Evolutionary conservation across 1,140 invertebrate genomes (phyloP), one percentile per base, ranked within the genome.

Genomic region (Anthonomus grandis): DNA sequence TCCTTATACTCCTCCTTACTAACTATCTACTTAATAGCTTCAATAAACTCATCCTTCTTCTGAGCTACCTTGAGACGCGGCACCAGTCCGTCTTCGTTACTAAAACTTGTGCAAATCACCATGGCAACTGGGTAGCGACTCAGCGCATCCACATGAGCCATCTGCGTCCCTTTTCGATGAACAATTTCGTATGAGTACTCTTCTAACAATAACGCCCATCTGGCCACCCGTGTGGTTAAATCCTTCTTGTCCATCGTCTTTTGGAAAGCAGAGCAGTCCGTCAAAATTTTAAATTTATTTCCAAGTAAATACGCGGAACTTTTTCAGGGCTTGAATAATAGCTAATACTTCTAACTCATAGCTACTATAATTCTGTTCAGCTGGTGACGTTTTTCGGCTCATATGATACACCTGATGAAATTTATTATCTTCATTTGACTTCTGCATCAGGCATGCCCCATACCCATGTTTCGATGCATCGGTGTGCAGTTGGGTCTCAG

Each of bases 281-380:
- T 74, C 4, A 73, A 56, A 9, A 81, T 75, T 48, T 76, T 73
- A 61, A 79, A 78, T 8, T 71, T 52, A 41, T 66, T 75, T 13
- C 73, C 74, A n/a, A 75, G 61, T 24, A 83, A 62, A 65, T 79
- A 71, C 57, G 52, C 72, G 39, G 60, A 79, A 81, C 46, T 78
- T 74, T 46, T 76, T 68, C 2, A 82, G 60, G 2, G 75, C 75
- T 64, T 69, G 70, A 6, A 79, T 67, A n/a, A 81, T 73, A 0
- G 78, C 76, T 23, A 82, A 60, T 18, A 72, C 72, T 69, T 82
- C 41, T 76, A 77, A 72, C 69, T 65, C 44, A 46, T 46, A 46
- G 15, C 44, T 46, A 6, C 6, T 34, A 19, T 48, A 48, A 8
- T 17, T 10, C 8, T 31, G 4, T 31, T 48, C 46, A 10, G 46